Conservation (phyloP, 2,888 invertebrate species). For the Tipula confusa region DNA sequence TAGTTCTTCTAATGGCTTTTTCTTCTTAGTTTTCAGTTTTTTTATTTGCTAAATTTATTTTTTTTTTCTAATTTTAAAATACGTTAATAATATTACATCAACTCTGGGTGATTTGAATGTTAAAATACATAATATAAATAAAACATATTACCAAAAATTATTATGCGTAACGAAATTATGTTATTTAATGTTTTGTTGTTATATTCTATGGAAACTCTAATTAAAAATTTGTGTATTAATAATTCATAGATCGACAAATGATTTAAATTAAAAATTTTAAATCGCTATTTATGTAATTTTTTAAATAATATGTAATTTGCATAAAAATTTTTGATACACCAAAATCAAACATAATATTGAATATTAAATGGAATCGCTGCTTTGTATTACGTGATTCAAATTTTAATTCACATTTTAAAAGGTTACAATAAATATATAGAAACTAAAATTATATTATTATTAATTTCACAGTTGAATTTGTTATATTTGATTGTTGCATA, state of each 20-base stretch:
- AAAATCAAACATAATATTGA: background rate
- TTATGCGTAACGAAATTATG: conserved; percentile 20
- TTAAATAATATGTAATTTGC: background rate
- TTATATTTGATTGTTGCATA: background rate
- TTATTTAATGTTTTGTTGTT: background rate
- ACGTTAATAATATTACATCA: background rate
- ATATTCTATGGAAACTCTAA: background rate
- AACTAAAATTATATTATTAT: background rate
- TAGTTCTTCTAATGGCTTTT: background rate
- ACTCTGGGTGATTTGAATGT: background rate
- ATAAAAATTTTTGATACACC: background rate
- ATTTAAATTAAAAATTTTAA: too few species aligned
- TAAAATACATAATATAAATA: background rate
- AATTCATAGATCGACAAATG: background rate
- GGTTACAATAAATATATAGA: background rate
- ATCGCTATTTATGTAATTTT: background rate
- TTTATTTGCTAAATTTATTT: background rate
- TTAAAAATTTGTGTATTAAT: background rate
- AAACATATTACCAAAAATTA: conserved; percentile 4
- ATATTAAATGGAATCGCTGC: background rate
- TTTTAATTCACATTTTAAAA: background rate
- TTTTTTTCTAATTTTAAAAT: background rate
- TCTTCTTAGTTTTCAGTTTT: background rate
- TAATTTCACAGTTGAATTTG: background rate
- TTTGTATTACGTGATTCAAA: background rate